These are phyloP conservation scores for Scophthalmus maximus DNA, from an alignment of 2,113 vertebrate genomes.

Conservation along the genomic window DNA sequence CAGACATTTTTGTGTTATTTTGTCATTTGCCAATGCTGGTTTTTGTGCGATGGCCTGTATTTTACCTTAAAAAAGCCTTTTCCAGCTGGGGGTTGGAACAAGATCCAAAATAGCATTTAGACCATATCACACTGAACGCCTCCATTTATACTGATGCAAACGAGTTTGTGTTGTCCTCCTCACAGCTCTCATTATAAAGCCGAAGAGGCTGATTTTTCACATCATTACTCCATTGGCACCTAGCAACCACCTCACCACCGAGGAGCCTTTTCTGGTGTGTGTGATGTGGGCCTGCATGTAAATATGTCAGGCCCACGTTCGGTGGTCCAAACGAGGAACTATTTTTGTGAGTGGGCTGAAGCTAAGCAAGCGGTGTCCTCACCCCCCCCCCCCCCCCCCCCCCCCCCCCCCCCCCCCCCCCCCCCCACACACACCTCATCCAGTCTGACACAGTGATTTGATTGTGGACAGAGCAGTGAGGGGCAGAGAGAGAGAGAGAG, in stretches of 20 bases:
- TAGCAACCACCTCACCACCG: constrained; percentile 63
- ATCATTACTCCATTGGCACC: constrained; percentile 67
- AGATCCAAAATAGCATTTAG: constrained; percentile 23
- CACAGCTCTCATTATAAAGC: constrained; percentile 59
- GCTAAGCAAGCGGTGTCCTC: constrained; percentile 7
- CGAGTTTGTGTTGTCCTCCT: constrained; percentile 60
- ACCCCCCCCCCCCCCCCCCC: too few relatives aligned
- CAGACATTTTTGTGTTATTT: neutral
- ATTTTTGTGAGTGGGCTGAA: constrained; percentile 26
- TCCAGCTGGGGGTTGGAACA: neutral
- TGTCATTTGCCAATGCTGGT: neutral
- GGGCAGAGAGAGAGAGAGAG: constrained; percentile 2
- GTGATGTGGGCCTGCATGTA: constrained; percentile 2
- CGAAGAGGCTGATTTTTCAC: constrained; percentile 70
- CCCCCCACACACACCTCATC: constrained; percentile 13
- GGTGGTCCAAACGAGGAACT: constrained; percentile 22
- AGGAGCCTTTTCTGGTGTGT: constrained; percentile 24
- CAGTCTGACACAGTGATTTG: constrained; percentile 50
- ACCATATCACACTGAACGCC: constrained; percentile 35
- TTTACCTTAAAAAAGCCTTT: neutral
- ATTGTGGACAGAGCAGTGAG: constrained; percentile 38
- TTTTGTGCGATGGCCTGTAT: neutral
- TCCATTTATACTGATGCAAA: constrained; percentile 62
- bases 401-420: too few relatives aligned
- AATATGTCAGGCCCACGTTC: constrained; percentile 29